phyloP scores from a whole-genome alignment of 2,113 vertebrate species.

The Pithys albifrons region DNA sequence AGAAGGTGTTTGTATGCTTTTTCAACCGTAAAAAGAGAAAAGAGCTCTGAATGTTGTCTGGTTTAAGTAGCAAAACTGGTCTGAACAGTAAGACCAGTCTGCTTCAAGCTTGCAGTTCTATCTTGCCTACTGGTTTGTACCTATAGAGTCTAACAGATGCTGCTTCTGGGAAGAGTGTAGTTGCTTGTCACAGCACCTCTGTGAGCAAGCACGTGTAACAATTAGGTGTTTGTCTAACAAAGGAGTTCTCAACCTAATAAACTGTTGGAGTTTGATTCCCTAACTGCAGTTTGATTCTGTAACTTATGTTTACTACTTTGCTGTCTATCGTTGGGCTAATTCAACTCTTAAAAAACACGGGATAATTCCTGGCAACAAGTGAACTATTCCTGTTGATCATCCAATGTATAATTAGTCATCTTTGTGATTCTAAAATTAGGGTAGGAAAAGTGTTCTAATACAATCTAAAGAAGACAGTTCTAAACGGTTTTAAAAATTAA shows the following conservation, averaged over 20 bases:
- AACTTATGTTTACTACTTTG: neutral
- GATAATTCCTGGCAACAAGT: neutral
- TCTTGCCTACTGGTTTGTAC: neutral
- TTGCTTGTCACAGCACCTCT: neutral
- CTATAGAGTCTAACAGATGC: neutral
- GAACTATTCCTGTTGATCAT: neutral
- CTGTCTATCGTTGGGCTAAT: neutral
- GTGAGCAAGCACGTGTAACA: neutral
- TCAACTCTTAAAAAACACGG: neutral
- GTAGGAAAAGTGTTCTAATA: neutral
- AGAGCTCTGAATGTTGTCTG: neutral
- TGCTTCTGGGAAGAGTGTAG: neutral
- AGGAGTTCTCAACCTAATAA: neutral
- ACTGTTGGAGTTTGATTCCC: neutral
- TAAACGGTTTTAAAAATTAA: neutral
- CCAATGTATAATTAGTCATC: neutral
- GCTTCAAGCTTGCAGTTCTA: neutral
- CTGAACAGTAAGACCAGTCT: neutral
- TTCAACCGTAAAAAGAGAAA: neutral
- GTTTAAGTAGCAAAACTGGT: neutral
- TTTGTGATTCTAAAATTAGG: neutral
- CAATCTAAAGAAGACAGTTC: neutral
- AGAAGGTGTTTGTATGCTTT: neutral
- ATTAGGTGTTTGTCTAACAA: neutral
- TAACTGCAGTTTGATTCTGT: neutral